Base-by-base conservation (phyloP, 2,797 vertebrate species). In the Eospalax fontanierii region DNA sequence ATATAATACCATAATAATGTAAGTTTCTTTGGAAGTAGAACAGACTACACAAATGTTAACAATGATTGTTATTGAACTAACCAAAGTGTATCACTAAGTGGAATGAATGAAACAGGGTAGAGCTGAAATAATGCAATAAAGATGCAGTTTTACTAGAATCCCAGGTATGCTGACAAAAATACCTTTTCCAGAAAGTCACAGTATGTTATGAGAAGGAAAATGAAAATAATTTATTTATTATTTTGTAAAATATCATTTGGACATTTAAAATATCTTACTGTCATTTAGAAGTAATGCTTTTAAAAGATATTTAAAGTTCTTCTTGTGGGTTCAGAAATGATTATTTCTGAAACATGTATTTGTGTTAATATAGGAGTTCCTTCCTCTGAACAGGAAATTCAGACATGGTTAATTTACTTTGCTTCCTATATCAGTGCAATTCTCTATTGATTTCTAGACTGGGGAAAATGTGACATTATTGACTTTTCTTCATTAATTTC, bases 401-500 rank as follows among this genome's bases (percentile, higher is more conserved):
- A 86, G n/a, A 50, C 50, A 26, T 35, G 9, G 3, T 73, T 35
- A 83, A 66, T 73, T 91, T 80, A 65, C 73, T 93, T 89, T 85
- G 57, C 10, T 26, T 76, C 21, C 40, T 46, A 2, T 16, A 38
- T 81, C n/a, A n/a, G 10, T 93, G 22, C 83, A 76, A 76, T 71
- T 83, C 54, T 14, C 43, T 82, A 89, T 4, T 63, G 81, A 79
- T 68, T 94, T 61, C 91, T n/a, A 79, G 46, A 65, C 74, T 82
- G 35, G n/a, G 30, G 75, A 82, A 87, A 95, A 33, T n/a, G 16
- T 33, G n/a, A 40, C 76, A 79, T 83, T 88, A 19, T 46, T 1
- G 43, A 87, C 15, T 19, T 82, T 79, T 87, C 22, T 4, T 93
- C 46, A 79, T 95, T 71, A 74, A 83, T 71, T 94, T 89, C n/a